Evolutionary conservation across 1,140 invertebrate species (phyloP), one percentile per base, ranked within the genome.

Genomic region (Stenopsyche tienmushanensis): DNA sequence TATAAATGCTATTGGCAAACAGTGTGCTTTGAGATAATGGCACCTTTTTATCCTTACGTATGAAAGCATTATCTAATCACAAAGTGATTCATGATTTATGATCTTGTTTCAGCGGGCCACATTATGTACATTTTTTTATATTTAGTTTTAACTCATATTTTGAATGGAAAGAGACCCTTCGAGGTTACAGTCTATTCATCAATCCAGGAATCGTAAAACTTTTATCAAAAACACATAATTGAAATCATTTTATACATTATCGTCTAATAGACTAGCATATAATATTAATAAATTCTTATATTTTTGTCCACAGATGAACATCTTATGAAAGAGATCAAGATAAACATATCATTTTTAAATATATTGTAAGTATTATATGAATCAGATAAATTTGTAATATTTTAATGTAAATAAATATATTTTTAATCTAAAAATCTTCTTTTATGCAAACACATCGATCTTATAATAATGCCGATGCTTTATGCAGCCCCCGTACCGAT

Each of bases 71-170:
- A 57, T 42, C 29, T 57, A 26, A 29, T 41, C 54, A 57, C 62
- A 47, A 44, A 24, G 9, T 66, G 64, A 66, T 66, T 50, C 26
- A 53, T 60, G 64, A 66, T 60, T 59, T 25, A 60, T 26, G 55
- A 60, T 60, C 47, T 60, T 47, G 34, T 23, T 26, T 52, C 60
- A 15, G 47, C 45, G 23, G 10, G 45, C 47, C 59, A 63, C 29
- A 63, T 52, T 63, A 24, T 63, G 18, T 50, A 17, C 41, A 44
- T 44, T 47, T 45, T 59, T 59, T 53, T 53, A 25, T 24, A 25
- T 26, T 26, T n/a, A 53, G n/a, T 57, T 41, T 42, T 55, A 39
- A 7, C 39, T 39, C 13, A 9, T 23, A 26, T 45, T 10, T 13
- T 47, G 63, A 55, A 55, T 57, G 62, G 42, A 45, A 13, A 7